Conservation (phyloP, 2,888 invertebrate genomes). For the Chaitophorus viminalis region DNA sequence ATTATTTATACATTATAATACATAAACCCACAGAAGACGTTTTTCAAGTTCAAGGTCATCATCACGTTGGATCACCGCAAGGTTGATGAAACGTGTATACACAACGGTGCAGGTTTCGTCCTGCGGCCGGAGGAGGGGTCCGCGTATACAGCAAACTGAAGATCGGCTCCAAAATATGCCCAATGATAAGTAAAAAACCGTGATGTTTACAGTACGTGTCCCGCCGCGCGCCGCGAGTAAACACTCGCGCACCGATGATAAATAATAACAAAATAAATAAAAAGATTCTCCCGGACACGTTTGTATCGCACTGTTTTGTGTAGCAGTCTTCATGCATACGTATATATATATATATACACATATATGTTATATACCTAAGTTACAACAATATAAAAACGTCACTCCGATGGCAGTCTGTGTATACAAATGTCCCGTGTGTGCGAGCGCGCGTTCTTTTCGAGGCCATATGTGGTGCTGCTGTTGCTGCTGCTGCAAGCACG, state of each 20-base stretch:
- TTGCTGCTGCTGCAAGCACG: neutral
- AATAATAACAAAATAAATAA: neutral
- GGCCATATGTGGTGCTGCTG: too few species aligned
- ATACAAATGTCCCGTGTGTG: neutral
- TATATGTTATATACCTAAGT: too few species aligned
- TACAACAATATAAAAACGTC: neutral
- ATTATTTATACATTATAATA: neutral
- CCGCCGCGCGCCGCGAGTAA: neutral
- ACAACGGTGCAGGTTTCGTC: neutral
- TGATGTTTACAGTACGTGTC: conserved; percentile 33
- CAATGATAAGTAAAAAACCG: conserved; percentile 42
- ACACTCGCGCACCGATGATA: neutral
- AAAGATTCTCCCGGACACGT: neutral
- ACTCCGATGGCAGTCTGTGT: neutral
- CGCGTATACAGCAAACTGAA: neutral
- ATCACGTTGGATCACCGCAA: conserved; percentile 3
- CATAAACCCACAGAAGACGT: neutral
- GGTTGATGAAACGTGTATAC: neutral
- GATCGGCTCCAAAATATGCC: neutral
- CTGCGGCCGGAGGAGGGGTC: neutral
- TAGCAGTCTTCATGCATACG: too few species aligned
- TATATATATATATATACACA: too few species aligned
- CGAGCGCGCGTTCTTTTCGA: neutral
- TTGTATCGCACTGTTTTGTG: too few species aligned
- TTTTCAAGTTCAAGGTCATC: conserved; percentile 19